Evolutionary conservation across 2,888 invertebrate genomes (phyloP).

Genomic region (Ophion slaviceki): DNA sequence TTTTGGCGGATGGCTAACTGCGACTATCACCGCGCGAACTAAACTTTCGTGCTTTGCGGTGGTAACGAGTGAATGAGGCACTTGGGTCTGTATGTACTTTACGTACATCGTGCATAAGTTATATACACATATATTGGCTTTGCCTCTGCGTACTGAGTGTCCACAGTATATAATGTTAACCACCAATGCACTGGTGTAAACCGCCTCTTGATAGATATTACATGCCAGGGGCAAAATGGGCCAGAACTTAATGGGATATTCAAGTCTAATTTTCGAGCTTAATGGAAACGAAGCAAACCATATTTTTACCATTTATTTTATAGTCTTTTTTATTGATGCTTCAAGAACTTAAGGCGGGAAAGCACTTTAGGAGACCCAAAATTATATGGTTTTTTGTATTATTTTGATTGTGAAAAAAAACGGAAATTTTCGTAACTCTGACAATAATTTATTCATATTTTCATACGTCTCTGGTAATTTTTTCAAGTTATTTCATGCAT

Average conservation of each 20-base stretch:
- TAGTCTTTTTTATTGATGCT: too few species aligned
- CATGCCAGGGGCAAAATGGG: not conserved
- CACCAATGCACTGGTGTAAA: not conserved
- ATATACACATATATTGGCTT: not conserved
- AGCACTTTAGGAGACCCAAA: too few species aligned
- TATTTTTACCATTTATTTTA: too few species aligned
- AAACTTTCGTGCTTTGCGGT: conserved; percentile 45
- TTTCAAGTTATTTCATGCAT: too few species aligned
- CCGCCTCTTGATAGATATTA: not conserved
- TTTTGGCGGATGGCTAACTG: conserved; percentile 17
- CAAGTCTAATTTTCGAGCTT: too few species aligned
- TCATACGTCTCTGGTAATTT: too few species aligned
- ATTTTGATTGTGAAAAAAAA: too few species aligned
- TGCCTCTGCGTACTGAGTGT: not conserved
- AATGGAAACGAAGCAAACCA: too few species aligned
- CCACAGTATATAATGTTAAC: not conserved
- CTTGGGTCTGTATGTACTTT: conserved; percentile 9
- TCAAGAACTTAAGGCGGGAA: too few species aligned
- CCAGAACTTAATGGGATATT: not conserved
- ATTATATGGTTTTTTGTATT: too few species aligned
- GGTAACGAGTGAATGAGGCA: conserved; percentile 27
- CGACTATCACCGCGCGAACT: conserved; percentile 35
- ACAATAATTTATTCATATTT: too few species aligned
- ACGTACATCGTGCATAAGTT: not conserved
- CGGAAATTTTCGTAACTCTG: too few species aligned